Evolutionary conservation across 2,113 vertebrate genomes (phyloP).

Genomic region (Petromus typicus): DNA sequence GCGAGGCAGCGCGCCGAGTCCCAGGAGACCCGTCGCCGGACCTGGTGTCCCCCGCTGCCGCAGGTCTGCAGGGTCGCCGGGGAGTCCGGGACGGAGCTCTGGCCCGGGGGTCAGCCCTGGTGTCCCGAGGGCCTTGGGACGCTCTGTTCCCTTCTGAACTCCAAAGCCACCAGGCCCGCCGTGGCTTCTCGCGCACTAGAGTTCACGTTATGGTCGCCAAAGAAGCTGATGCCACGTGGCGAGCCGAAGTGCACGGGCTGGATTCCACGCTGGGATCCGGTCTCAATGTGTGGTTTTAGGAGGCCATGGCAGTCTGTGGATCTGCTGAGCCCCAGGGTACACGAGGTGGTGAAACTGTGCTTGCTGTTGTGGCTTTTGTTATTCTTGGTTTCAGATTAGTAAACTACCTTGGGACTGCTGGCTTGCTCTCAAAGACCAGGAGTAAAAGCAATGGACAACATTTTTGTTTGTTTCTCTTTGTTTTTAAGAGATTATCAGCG

Average conservation of each 20-base stretch:
- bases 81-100: background rate
- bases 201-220: background rate
- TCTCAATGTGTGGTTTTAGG: background rate
- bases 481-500: background rate
- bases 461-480: background rate
- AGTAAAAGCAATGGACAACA: background rate
- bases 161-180: background rate
- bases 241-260: background rate
- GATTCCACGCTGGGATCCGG: background rate
- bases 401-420: background rate
- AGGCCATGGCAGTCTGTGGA: background rate
- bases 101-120: background rate
- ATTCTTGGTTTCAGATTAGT: background rate
- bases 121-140: background rate
- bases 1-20: background rate
- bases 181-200: background rate
- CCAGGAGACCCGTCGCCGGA: background rate
- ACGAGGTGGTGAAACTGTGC: background rate
- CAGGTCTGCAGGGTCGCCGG: background rate
- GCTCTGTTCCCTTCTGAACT: background rate
- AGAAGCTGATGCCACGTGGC: slow-evolving; percentile 36
- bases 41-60: background rate
- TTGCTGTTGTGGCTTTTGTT: background rate
- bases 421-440: background rate
- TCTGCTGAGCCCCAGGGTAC: background rate